Conservation (phyloP, 35 echinoderm and acorn worm genomes). For the Ophiothrix spiculata region DNA sequence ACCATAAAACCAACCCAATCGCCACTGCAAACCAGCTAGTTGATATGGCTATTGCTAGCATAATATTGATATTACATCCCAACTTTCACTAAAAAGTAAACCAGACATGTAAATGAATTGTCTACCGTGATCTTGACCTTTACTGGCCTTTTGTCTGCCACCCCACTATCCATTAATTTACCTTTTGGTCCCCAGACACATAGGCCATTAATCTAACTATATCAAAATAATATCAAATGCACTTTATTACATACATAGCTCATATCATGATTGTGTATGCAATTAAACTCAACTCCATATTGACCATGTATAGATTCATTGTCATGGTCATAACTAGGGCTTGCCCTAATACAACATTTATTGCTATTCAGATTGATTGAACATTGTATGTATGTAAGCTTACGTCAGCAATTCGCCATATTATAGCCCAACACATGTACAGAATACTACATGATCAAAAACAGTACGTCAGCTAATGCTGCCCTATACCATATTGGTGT, state of each 20-base stretch:
- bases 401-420: constrained; percentile 14
- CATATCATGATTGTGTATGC: neutral
- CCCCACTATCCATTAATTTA: constrained; percentile 3
- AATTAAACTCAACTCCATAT: constrained; percentile 1
- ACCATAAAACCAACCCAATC: no score
- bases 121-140: constrained; percentile 9
- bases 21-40: no score
- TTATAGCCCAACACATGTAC: constrained; percentile 15
- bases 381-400: constrained; percentile 12
- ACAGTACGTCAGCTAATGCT: neutral
- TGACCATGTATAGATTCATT: neutral
- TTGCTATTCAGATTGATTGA: neutral
- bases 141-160: constrained; percentile 7
- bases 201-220: neutral
- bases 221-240: constrained; percentile 10
- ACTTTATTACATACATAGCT: neutral
- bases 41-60: neutral
- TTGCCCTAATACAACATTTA: neutral
- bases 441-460: neutral
- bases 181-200: neutral
- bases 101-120: constrained; percentile 8
- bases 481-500: neutral
- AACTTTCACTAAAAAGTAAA: neutral
- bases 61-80: neutral
- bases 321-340: neutral